Evolutionary conservation across 2,888 invertebrate genomes (phyloP).

Genomic region (Eremobia ochroleuca): DNA sequence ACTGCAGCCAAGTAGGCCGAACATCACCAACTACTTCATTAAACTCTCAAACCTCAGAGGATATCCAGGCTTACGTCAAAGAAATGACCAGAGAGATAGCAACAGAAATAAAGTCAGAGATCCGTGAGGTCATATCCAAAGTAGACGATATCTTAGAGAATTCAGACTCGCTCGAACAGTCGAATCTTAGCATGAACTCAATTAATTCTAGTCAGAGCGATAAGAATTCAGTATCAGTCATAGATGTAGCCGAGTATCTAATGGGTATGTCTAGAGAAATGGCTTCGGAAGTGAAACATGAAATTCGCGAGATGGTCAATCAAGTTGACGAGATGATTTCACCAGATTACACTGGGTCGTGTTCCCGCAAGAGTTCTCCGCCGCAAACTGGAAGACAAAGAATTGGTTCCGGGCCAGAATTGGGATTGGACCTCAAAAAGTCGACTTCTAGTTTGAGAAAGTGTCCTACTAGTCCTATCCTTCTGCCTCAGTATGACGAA

Average conservation of each 20-base stretch:
- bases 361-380: slow-evolving; percentile 86
- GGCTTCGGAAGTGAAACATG: slow-evolving; percentile 95
- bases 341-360: slow-evolving; percentile 83
- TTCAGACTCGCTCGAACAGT: slow-evolving; percentile 91
- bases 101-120: slow-evolving; percentile 95
- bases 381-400: slow-evolving; percentile 85
- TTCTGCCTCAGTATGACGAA: slow-evolving; percentile 84
- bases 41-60: slow-evolving; percentile 91
- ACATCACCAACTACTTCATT: slow-evolving; percentile 91
- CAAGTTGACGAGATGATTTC: slow-evolving; percentile 94
- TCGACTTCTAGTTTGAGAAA: slow-evolving; percentile 81
- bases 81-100: slow-evolving; percentile 95
- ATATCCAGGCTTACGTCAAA: slow-evolving; percentile 94
- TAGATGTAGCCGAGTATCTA: slow-evolving; percentile 94
- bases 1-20: slow-evolving; percentile 90
- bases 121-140: slow-evolving; percentile 94
- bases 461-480: slow-evolving; percentile 86
- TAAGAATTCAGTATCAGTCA: slow-evolving; percentile 93
- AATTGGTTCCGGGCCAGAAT: slow-evolving; percentile 86
- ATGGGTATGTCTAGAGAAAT: slow-evolving; percentile 95
- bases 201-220: slow-evolving; percentile 91
- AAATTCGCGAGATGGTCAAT: slow-evolving; percentile 94
- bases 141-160: slow-evolving; percentile 95
- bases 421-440: slow-evolving; percentile 83
- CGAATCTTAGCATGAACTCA: slow-evolving; percentile 88